phyloP scores from a whole-genome alignment of 1,140 invertebrate genomes.

The Drosophila nebulosa region DNA sequence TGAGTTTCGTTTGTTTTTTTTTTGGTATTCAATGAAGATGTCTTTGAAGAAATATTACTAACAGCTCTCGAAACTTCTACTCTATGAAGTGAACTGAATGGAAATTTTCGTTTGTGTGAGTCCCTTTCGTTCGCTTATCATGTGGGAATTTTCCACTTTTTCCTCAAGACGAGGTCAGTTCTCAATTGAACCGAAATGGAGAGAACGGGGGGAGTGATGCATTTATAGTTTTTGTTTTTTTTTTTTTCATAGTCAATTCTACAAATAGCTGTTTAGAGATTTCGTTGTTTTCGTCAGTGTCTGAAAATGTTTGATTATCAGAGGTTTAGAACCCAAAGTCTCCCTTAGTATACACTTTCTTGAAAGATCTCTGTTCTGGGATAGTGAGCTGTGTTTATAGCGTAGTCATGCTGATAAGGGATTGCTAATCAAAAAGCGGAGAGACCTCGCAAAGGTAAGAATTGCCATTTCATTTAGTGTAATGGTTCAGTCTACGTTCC shows the following conservation, averaged over 20 bases:
- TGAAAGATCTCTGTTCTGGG: no score
- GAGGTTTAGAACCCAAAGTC: no score
- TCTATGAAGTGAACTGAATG: slow-evolving; percentile 21
- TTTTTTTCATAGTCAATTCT: no score
- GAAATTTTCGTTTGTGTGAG: slow-evolving; percentile 31
- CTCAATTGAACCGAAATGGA: neutral
- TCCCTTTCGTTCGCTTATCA: slow-evolving; percentile 37
- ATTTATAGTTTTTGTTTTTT: no score
- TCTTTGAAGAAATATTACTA: neutral
- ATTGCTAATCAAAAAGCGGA: neutral
- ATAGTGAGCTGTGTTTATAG: no score
- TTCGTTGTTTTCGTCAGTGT: no score
- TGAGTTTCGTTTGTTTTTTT: neutral
- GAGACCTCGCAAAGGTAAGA: neutral
- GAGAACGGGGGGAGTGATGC: neutral
- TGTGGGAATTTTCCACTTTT: slow-evolving; percentile 58
- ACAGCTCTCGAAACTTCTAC: slow-evolving; percentile 10
- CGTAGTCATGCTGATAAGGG: neutral
- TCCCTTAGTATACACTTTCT: no score
- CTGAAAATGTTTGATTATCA: no score
- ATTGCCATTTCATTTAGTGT: neutral
- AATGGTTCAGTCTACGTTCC: no score
- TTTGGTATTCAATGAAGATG: no score
- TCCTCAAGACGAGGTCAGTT: slow-evolving; percentile 16
- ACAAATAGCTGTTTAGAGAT: no score